Base-by-base conservation (phyloP, 2,888 invertebrate species). In the Tholera decimalis region DNA sequence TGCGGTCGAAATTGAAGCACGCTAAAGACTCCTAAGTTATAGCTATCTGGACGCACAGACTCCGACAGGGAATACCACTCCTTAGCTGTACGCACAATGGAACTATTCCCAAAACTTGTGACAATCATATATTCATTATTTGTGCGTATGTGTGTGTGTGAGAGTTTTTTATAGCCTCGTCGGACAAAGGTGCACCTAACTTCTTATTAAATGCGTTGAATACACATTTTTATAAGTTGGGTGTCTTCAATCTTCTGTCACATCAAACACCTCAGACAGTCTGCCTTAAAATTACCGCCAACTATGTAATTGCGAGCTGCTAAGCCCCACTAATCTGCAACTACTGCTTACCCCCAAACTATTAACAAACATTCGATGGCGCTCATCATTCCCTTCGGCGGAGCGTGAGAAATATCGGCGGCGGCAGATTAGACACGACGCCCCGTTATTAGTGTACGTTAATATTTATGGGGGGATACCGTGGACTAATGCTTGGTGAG, bases 301-400 rank as follows among this genome's bases (percentile, higher is more conserved):
- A 37, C 39, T 41, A 53, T 60, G 37, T 50, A 76, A 70, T 61
- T 54, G 35, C 46, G 51, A 54, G 26, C 11, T 43, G 6, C 5
- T 41, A 55, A 67, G 33, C n/a, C 35, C 37, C 20, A 11, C 28
- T 53, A 61, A 59, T 61, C 51, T 39, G 33, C 59, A 66, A 58
- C 41, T 41, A 53, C 24, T 22, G 33, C 26, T 39, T 56, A 28
- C 39, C 7, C 20, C 41, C 4, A 47, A 72, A 60, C 57, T 65
- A 64, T 65, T 72, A 73, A 18, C 41, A 9, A 30, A 61, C 53
- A 49, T 49, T 59, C 58, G 61, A 65, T 66, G 54, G 43, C 8
- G 30, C 43, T 72, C 75, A 80, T 80, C 75, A 80, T 80, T 41
- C 46, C 70, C 70, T 66, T 68, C 79, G 75, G 18, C 59, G 73